phyloP scores from a whole-genome alignment of 1,140 invertebrate genomes.

The Aleiodes sp. region DNA sequence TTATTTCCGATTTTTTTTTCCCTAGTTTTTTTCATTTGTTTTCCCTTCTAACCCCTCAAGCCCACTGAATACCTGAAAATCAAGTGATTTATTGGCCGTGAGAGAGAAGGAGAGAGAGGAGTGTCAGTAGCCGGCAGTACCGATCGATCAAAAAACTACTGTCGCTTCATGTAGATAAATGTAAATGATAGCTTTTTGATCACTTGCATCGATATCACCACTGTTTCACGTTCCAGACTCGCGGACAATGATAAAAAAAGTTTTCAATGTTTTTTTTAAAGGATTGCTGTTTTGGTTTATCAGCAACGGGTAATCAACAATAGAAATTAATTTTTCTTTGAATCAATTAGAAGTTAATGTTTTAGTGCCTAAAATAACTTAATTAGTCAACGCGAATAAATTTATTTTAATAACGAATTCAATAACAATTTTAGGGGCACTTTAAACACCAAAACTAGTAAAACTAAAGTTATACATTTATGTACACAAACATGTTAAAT shows the following conservation, averaged over 20 bases:
- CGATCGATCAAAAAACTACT: slow-evolving; percentile 12
- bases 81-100: slow-evolving; percentile 6
- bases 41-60: too few species aligned
- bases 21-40: not conserved
- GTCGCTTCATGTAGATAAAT: slow-evolving; percentile 11
- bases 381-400: too few species aligned
- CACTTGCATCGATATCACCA: not conserved
- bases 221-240: not conserved
- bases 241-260: not conserved
- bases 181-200: slow-evolving; percentile 13
- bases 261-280: too few species aligned
- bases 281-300: too few species aligned
- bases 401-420: too few species aligned
- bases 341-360: too few species aligned
- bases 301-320: too few species aligned
- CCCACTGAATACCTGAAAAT: not conserved
- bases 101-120: too few species aligned
- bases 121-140: not conserved
- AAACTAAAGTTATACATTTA: not conserved
- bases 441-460: not conserved
- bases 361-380: too few species aligned
- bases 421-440: not conserved
- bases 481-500: not conserved
- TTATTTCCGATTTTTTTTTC: not conserved
- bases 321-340: too few species aligned